Percentiles rank a stretch among this genome's conserved stretches.
phyloP scores from a whole-genome alignment of 2,797 vertebrate species.

The Fundulus diaphanus region DNA sequence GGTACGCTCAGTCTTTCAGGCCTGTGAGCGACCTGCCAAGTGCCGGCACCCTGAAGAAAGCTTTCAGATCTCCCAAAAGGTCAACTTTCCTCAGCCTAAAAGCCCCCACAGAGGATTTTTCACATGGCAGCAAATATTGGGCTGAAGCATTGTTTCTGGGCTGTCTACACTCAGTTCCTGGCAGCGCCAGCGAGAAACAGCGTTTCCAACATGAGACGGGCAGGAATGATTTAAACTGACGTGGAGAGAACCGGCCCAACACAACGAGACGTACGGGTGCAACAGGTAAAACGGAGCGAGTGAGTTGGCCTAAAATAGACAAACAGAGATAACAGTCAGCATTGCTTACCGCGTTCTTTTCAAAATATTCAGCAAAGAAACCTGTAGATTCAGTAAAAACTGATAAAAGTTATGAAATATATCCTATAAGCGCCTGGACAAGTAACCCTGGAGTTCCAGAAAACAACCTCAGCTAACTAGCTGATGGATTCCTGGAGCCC shows the following conservation, averaged over 20 bases:
- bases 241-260: neutral
- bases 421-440: too few species aligned
- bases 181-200: neutral
- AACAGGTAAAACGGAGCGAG: too few species aligned
- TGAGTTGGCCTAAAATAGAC: too few species aligned
- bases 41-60: constrained; percentile 31
- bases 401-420: too few species aligned
- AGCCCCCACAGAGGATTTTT: neutral
- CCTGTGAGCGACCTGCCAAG: constrained; percentile 53
- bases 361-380: too few species aligned
- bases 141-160: neutral
- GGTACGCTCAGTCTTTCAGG: constrained; percentile 39
- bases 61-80: constrained; percentile 30
- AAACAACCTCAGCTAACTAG: too few species aligned
- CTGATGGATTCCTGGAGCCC: too few species aligned
- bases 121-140: neutral
- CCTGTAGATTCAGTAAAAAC: too few species aligned
- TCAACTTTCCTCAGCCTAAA: constrained; percentile 18
- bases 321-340: too few species aligned
- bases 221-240: neutral
- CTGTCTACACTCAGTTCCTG: neutral
- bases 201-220: neutral
- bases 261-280: neutral
- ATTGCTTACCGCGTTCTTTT: too few species aligned
- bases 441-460: too few species aligned